These are phyloP conservation scores for Pseudolaguvia tuberculata DNA, from an alignment of 2,113 vertebrate genomes.

Conservation along the genomic window DNA sequence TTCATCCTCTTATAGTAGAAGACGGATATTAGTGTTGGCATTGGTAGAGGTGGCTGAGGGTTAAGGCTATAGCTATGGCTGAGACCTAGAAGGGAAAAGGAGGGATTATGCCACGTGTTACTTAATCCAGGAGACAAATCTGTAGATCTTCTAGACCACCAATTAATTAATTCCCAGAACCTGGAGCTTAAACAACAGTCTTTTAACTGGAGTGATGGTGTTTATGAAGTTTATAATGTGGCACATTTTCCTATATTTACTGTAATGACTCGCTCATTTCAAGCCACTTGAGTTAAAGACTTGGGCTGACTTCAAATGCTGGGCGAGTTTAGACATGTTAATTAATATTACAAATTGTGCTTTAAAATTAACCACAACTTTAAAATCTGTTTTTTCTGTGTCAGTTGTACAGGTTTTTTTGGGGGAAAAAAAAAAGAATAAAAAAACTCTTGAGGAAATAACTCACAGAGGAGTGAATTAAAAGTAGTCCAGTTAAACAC, in stretches of 20 bases:
- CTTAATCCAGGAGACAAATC: constrained; percentile 3
- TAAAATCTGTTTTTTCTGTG: not conserved
- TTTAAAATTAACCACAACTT: not conserved
- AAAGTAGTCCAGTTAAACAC: constrained; percentile 31
- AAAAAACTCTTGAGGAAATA: constrained; percentile 36
- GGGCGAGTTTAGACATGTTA: constrained; percentile 28
- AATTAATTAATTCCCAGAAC: not conserved
- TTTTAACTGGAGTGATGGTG: constrained; percentile 1
- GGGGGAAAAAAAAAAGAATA: constrained; percentile 36
- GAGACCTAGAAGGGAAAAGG: constrained; percentile 24
- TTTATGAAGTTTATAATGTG: constrained; percentile 13
- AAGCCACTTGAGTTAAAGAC: constrained; percentile 25
- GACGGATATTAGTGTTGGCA: constrained; percentile 32
- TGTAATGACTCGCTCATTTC: constrained; percentile 8
- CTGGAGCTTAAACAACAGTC: not conserved
- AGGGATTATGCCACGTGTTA: constrained; percentile 33
- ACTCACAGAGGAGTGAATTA: constrained; percentile 29
- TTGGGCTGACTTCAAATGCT: constrained; percentile 3
- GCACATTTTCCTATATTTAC: constrained; percentile 25
- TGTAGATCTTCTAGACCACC: not conserved
- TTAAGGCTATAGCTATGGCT: not conserved
- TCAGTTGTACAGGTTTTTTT: constrained; percentile 9
- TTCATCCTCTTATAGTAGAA: constrained; percentile 35
- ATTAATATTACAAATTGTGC: constrained; percentile 25
- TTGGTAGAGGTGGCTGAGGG: not conserved